Conservation (phyloP, 1,140 invertebrate species). For the Atta cephalotes region DNA sequence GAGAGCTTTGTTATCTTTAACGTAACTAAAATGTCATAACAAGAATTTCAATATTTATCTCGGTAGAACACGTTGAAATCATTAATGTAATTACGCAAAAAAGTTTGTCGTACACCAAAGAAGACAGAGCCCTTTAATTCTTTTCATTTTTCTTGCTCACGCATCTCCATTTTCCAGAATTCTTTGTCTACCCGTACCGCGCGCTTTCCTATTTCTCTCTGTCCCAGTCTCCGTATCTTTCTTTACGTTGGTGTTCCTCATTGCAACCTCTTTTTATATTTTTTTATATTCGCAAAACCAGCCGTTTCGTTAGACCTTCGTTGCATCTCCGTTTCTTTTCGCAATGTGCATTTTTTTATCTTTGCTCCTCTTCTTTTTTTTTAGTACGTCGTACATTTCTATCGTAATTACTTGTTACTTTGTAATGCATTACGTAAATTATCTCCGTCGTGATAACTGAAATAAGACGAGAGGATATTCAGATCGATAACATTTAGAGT, state of each 20-base stretch:
- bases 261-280: conserved; percentile 27
- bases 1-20: conserved; percentile 27
- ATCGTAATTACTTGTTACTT: conserved; percentile 41
- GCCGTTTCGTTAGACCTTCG: conserved; percentile 51
- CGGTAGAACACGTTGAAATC: conserved; percentile 13
- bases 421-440: conserved; percentile 48
- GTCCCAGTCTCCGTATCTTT: conserved; percentile 28
- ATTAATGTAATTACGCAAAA: conserved; percentile 55
- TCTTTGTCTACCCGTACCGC: neutral
- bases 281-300: neutral
- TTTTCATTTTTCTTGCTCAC: conserved; percentile 29
- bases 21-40: conserved; percentile 4
- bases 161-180: conserved; percentile 49
- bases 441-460: conserved; percentile 19
- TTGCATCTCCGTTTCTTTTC: conserved; percentile 30
- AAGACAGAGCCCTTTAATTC: neutral
- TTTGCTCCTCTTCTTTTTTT: neutral
- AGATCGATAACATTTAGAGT: neutral
- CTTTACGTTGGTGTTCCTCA: neutral
- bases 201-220: conserved; percentile 18
- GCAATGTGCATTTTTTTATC: neutral
- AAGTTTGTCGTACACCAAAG: conserved; percentile 20
- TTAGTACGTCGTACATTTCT: neutral
- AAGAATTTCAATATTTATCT: conserved; percentile 40
- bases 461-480: conserved; percentile 23